These are phyloP conservation scores for Odontocerum albicorne DNA, from an alignment of 2,888 invertebrate genomes.

Conservation along the genomic window DNA sequence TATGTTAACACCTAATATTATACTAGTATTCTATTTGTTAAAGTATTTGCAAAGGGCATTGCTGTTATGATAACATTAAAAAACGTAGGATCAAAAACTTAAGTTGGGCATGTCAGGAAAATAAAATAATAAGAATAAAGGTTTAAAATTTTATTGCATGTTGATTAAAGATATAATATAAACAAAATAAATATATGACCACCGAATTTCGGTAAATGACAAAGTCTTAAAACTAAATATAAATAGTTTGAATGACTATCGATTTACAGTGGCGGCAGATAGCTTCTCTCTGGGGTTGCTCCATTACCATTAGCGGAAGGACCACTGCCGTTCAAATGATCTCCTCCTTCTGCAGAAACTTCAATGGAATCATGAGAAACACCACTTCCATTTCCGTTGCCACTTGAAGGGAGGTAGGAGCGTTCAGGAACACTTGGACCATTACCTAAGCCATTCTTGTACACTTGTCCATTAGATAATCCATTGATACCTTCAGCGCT, in stretches of 20 bases:
- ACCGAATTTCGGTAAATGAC: no score
- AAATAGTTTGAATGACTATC: no score
- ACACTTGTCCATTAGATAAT: conserved; percentile 9
- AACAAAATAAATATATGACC: no score
- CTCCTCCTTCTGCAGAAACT: background rate
- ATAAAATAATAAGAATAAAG: no score
- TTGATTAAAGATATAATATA: no score
- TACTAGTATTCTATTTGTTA: no score
- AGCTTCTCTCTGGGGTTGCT: conserved; percentile 1
- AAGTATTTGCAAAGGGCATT: no score
- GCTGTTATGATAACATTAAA: no score
- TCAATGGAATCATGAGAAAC: background rate
- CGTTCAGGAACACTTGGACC: conserved; percentile 14
- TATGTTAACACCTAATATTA: no score
- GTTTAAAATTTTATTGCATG: no score
- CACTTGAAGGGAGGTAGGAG: conserved; percentile 19
- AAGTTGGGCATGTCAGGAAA: no score
- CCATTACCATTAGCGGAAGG: conserved; percentile 1
- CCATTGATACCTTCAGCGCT: conserved; percentile 10
- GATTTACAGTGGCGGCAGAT: conserved; percentile 13
- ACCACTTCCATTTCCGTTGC: background rate
- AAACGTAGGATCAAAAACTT: no score
- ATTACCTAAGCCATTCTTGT: conserved; percentile 24
- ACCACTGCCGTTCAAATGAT: background rate
- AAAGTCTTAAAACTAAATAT: background rate